Evolutionary conservation across 2,888 invertebrate species (phyloP).

Genomic region (Eupithecia dodoneata): DNA sequence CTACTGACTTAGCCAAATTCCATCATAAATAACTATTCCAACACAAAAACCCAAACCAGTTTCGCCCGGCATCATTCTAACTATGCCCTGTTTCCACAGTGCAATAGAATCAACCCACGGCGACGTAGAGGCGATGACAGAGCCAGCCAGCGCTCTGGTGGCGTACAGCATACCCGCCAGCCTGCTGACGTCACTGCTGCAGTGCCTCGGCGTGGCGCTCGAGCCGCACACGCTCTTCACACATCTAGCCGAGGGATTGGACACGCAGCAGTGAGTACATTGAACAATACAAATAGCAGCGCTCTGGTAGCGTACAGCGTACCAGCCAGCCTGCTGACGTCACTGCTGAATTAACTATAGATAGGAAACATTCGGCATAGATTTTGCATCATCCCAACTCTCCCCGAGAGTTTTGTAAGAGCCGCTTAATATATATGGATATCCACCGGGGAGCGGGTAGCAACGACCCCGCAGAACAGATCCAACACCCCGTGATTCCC

Average conservation of each 20-base stretch:
- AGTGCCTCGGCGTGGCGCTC: constrained; percentile 56
- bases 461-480: not conserved
- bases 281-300: constrained; percentile 16
- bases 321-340: constrained; percentile 47
- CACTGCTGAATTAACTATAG: constrained; percentile 45
- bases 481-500: not conserved
- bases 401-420: not conserved
- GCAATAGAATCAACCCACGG: constrained; percentile 72
- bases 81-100: constrained; percentile 46
- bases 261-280: constrained; percentile 32
- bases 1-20: not conserved
- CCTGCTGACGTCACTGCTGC: constrained; percentile 57
- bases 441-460: not conserved
- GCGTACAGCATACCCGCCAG: constrained; percentile 40
- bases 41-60: not conserved
- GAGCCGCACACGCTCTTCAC: constrained; percentile 44
- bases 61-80: not conserved
- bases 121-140: constrained; percentile 41
- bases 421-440: not conserved
- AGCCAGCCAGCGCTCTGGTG: constrained; percentile 45
- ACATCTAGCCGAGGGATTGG: constrained; percentile 37
- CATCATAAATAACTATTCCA: not conserved
- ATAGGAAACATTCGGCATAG: not conserved
- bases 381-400: not conserved
- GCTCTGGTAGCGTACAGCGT: constrained; percentile 44